Percentiles rank a stretch among this genome's conserved stretches.
Conservation (phyloP, 1,140 invertebrate genomes). For the Drosophila pectinifera region DNA sequence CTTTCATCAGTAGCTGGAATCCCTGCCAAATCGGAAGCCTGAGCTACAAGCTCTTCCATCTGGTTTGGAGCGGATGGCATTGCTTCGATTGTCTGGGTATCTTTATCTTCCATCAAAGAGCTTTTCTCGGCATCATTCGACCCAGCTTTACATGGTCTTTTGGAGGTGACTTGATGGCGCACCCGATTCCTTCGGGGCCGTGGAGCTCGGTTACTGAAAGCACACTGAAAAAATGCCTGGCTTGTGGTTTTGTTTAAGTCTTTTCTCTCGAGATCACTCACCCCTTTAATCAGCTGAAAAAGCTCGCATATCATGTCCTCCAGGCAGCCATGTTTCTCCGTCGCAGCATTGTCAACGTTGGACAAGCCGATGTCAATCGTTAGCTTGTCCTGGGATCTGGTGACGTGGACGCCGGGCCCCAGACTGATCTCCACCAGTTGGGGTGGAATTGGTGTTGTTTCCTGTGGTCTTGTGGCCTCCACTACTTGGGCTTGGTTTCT, state of each 20-base stretch:
- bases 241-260: no score
- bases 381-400: neutral
- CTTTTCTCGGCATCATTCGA: no score
- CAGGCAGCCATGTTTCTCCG: neutral
- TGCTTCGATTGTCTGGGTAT: neutral
- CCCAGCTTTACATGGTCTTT: no score
- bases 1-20: no score
- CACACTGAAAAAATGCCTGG: neutral
- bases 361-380: neutral
- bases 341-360: no score
- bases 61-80: neutral
- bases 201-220: neutral
- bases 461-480: neutral
- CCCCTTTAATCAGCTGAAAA: neutral
- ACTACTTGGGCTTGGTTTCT: neutral
- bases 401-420: neutral
- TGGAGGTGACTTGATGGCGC: neutral
- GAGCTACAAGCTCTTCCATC: neutral
- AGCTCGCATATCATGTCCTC: neutral
- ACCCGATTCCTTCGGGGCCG: neutral
- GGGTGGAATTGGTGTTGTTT: no score
- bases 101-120: neutral
- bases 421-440: neutral
- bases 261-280: neutral
- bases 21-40: neutral